A percentile compares a stretch with the other conserved stretches of the same genome.
Conservation (phyloP, 2,888 invertebrate species). For the Drosophila yooni region DNA sequence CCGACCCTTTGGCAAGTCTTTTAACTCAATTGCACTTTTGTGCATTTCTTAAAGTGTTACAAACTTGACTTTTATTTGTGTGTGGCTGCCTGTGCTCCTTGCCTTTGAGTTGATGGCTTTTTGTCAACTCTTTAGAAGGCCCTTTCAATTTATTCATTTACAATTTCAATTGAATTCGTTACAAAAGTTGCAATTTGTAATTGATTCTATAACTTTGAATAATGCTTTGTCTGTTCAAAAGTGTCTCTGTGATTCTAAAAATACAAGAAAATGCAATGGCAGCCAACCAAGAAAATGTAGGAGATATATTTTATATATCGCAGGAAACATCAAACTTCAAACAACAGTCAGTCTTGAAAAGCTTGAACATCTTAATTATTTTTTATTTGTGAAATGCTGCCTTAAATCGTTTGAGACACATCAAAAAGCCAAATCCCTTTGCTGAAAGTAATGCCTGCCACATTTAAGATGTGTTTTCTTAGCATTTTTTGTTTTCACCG, state of each 20-base stretch:
- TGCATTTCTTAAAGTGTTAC: conserved; percentile 56
- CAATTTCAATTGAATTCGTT: neutral
- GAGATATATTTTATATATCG: too few relatives aligned
- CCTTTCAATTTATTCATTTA: neutral
- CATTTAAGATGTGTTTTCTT: conserved; percentile 18
- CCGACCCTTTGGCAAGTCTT: conserved; percentile 51
- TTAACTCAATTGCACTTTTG: conserved; percentile 76
- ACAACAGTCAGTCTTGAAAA: neutral
- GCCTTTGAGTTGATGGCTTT: conserved; percentile 13
- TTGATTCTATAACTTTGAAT: neutral
- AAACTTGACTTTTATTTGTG: conserved; percentile 13
- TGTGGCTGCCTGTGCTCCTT: conserved; percentile 4
- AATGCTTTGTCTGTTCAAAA: neutral
- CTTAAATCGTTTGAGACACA: conserved; percentile 16
- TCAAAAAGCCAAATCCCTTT: conserved; percentile 16
- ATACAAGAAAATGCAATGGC: too few relatives aligned
- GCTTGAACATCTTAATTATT: neutral
- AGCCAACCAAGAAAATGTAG: neutral
- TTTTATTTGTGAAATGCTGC: conserved; percentile 26
- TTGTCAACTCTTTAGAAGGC: neutral
- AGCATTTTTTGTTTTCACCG: neutral
- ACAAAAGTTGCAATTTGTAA: neutral
- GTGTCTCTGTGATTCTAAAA: neutral
- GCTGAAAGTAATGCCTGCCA: conserved; percentile 5
- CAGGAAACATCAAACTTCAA: neutral